Conservation (phyloP, 2,888 invertebrate genomes). For the Trachelus tabidus region DNA sequence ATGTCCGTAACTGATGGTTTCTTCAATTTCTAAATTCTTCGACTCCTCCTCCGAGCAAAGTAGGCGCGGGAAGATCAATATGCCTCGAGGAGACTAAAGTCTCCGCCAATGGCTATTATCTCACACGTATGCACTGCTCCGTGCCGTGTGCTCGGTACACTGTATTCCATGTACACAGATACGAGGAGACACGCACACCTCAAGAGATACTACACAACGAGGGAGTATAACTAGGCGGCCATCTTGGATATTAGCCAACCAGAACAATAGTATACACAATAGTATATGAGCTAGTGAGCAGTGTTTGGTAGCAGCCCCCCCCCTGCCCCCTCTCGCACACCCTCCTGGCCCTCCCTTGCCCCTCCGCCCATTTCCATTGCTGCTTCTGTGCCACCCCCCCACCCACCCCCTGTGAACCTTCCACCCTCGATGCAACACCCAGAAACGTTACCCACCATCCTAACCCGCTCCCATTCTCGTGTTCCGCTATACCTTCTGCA, state of each 20-base stretch:
- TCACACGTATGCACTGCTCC: slow-evolving; percentile 44
- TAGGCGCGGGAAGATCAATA: slow-evolving; percentile 6
- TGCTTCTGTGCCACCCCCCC: slow-evolving; percentile 29
- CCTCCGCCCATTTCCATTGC: slow-evolving; percentile 16
- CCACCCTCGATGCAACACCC: slow-evolving; percentile 11
- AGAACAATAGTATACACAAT: slow-evolving; percentile 65
- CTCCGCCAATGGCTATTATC: slow-evolving; percentile 59
- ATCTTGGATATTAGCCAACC: slow-evolving; percentile 66
- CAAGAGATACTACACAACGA: neutral
- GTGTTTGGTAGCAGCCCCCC: slow-evolving; percentile 51
- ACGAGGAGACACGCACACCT: slow-evolving; percentile 20
- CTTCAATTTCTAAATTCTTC: neutral
- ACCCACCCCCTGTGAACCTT: neutral
- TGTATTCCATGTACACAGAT: slow-evolving; percentile 48
- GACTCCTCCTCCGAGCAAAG: neutral
- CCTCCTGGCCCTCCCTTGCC: slow-evolving; percentile 19
- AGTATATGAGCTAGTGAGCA: slow-evolving; percentile 57
- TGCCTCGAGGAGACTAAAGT: slow-evolving; percentile 40
- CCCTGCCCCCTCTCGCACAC: slow-evolving; percentile 17
- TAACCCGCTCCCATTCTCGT: neutral
- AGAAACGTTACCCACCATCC: neutral
- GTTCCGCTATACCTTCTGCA: neutral
- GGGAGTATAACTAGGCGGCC: slow-evolving; percentile 61
- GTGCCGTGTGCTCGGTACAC: slow-evolving; percentile 42
- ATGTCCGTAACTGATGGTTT: neutral